These are phyloP conservation scores for Hypercompe scribonia DNA, from an alignment of 2,888 invertebrate genomes.

Conservation along the genomic window DNA sequence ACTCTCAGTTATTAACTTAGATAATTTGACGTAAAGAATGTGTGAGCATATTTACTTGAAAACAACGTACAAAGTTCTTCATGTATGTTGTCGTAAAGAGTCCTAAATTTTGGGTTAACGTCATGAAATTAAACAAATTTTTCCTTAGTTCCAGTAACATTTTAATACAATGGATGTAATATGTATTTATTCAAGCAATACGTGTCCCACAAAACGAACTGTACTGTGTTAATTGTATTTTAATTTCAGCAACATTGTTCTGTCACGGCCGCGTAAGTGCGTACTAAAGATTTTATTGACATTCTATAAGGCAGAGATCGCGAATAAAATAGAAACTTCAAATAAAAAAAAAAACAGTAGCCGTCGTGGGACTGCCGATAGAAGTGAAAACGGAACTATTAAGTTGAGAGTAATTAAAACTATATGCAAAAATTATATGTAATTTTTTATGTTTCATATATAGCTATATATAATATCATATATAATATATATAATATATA, in stretches of 20 bases:
- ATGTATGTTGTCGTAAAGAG: neutral
- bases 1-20: neutral
- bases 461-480: too few relatives aligned
- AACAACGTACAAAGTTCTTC: too few relatives aligned
- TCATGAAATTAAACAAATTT: neutral
- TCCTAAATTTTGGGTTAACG: neutral
- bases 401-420: too few relatives aligned
- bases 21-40: neutral
- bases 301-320: slow-evolving; percentile 28
- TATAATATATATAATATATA: too few relatives aligned
- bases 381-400: too few relatives aligned
- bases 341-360: too few relatives aligned
- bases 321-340: slow-evolving; percentile 39
- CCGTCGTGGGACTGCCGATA: too few relatives aligned
- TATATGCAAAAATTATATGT: too few relatives aligned
- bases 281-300: slow-evolving; percentile 37
- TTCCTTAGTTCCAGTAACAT: neutral
- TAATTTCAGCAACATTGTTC: slow-evolving; percentile 39
- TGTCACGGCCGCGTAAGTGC: slow-evolving; percentile 39
- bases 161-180: neutral
- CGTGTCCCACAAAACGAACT: neutral
- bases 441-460: too few relatives aligned
- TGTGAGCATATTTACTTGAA: neutral
- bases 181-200: neutral
- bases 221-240: slow-evolving; percentile 37